Conservation (phyloP, 92 coral and sea anemone genomes). For the Bergia puertoricense region DNA sequence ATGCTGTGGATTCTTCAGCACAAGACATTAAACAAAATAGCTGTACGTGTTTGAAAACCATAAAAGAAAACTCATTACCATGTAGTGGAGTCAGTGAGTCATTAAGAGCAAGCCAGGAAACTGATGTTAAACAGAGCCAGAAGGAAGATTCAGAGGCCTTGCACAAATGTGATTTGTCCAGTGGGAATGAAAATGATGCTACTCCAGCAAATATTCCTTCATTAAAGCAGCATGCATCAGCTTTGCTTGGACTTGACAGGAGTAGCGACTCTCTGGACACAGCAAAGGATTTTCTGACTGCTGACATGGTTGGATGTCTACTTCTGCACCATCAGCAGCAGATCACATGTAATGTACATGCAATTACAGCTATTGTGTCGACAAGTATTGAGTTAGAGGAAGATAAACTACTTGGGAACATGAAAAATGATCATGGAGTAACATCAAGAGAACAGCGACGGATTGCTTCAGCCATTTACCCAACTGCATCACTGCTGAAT, state of each 20-base stretch:
- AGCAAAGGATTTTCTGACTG: conserved; percentile 46
- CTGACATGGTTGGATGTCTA: conserved; percentile 81
- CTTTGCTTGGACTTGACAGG: conserved; percentile 55
- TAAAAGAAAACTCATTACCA: conserved; percentile 39
- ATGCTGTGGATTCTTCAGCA: conserved; percentile 37
- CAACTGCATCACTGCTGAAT: conserved; percentile 90
- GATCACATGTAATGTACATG: conserved; percentile 97
- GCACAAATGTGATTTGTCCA: conserved; percentile 22
- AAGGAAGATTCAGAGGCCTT: conserved; percentile 11
- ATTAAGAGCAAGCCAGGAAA: conserved; percentile 20
- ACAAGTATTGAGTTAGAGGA: conserved; percentile 54
- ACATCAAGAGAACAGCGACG: conserved; percentile 82
- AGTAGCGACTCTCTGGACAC: conserved; percentile 10
- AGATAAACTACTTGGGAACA: conserved; percentile 31
- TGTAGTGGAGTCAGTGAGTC: conserved; percentile 45
- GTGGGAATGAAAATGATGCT: conserved; percentile 30
- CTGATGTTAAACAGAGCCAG: conserved; percentile 43
- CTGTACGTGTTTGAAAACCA: conserved; percentile 24
- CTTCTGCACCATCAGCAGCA: conserved; percentile 90
- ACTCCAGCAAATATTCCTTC: conserved; percentile 41
- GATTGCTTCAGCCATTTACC: conserved; percentile 89
- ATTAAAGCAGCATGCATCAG: conserved; percentile 42
- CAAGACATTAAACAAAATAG: background rate
- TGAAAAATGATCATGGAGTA: conserved; percentile 65
- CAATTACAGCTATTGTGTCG: conserved; percentile 84